Conservation (phyloP, 2,888 invertebrate genomes). For the Calliopum simillimum region DNA sequence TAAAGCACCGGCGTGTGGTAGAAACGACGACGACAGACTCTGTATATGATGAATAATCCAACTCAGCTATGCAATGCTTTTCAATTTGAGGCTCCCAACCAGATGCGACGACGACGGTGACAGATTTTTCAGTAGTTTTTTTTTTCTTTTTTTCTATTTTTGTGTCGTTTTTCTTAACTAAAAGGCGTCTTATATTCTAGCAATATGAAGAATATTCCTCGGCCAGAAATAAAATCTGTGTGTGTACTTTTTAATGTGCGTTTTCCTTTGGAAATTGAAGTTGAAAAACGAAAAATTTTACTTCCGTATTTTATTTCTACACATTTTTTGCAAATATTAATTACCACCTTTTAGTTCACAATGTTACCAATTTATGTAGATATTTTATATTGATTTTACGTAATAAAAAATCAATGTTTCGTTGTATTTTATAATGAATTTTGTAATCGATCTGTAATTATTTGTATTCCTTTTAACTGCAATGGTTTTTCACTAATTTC, state of each 20-base stretch:
- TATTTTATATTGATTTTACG: background rate
- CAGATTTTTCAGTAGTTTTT: background rate
- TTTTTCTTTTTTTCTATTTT: background rate
- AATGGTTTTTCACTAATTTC: too few species aligned
- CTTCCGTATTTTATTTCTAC: too few species aligned
- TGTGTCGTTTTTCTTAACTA: background rate
- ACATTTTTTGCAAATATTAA: too few species aligned
- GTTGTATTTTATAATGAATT: background rate
- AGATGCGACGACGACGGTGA: conserved; percentile 19
- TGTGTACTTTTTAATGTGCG: conserved; percentile 34
- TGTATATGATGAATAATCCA: background rate
- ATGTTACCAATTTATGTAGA: background rate
- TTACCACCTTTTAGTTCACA: background rate
- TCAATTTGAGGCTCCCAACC: background rate
- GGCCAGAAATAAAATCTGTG: conserved; percentile 49
- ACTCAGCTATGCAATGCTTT: background rate
- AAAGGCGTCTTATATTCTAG: conserved; percentile 7
- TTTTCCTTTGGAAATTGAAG: too few species aligned
- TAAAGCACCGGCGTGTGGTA: conserved; percentile 32
- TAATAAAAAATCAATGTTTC: background rate
- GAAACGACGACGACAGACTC: conserved; percentile 15
- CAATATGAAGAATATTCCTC: background rate
- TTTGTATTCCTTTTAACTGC: too few species aligned
- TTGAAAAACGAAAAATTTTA: too few species aligned
- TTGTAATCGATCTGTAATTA: too few species aligned